These are phyloP conservation scores for Dallia pectoralis DNA, from an alignment of 2,797 vertebrate genomes.

Conservation along the genomic window DNA sequence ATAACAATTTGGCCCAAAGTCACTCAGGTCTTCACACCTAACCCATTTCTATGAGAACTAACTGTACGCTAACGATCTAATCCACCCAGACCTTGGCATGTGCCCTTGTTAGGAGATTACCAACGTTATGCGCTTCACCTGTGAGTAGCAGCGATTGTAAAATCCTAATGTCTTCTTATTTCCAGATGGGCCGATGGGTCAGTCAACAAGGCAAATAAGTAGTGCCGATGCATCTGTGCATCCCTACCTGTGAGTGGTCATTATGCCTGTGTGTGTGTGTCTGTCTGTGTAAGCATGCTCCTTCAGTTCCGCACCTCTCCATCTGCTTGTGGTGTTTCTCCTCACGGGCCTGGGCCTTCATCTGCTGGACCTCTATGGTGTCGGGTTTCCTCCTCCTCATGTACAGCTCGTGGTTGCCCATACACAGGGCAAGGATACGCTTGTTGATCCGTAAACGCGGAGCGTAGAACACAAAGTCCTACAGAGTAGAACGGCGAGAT, in stretches of 20 bases:
- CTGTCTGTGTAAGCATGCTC: background rate
- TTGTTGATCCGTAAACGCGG: constrained; percentile 98
- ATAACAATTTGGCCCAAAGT: too few species aligned
- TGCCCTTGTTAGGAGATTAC: too few species aligned
- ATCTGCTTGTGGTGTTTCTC: constrained; percentile 98
- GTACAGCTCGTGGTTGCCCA: constrained; percentile 98
- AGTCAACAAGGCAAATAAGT: too few species aligned
- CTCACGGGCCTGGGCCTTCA: constrained; percentile 97
- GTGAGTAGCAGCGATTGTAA: too few species aligned
- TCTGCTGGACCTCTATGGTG: constrained; percentile 98
- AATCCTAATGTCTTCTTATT: too few species aligned
- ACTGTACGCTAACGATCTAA: too few species aligned
- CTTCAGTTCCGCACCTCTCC: constrained; percentile 80
- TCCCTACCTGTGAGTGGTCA: background rate
- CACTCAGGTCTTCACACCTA: too few species aligned
- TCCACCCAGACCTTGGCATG: too few species aligned
- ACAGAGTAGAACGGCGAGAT: background rate
- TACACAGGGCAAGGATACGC: constrained; percentile 92
- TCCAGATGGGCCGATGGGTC: too few species aligned
- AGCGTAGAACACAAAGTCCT: constrained; percentile 98
- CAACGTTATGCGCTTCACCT: too few species aligned
- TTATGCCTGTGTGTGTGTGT: background rate
- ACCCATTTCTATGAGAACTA: too few species aligned
- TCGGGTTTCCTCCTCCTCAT: constrained; percentile 97
- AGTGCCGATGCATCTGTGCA: too few species aligned